Evolutionary conservation across 1,140 invertebrate genomes (phyloP).

Genomic region (Drosophila pectinifera): DNA sequence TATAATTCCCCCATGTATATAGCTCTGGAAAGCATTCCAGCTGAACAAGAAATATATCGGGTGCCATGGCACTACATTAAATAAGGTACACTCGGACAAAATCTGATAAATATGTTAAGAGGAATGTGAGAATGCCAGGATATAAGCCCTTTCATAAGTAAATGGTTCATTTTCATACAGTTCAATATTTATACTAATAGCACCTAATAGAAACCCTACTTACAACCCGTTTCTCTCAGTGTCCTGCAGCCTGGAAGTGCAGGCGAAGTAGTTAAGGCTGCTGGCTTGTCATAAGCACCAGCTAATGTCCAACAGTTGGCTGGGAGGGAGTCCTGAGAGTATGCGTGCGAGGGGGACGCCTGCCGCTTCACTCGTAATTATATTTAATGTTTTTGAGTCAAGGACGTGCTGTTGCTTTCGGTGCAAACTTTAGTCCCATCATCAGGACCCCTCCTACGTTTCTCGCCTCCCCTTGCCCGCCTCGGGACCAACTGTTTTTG

Average conservation of each 20-base stretch:
- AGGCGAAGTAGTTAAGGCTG: conserved; percentile 7
- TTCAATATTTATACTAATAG: not conserved
- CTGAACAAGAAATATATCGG: conserved; percentile 7
- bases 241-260: not conserved
- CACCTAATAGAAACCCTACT: no score
- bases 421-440: conserved; percentile 22
- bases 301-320: conserved; percentile 28
- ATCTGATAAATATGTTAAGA: no score
- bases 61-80: conserved; percentile 16
- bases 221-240: conserved; percentile 7
- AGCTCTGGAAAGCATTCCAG: not conserved
- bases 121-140: no score
- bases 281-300: conserved; percentile 39
- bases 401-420: conserved; percentile 23
- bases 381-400: conserved; percentile 59
- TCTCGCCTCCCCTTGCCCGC: no score
- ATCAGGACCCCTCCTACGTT: not conserved
- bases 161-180: no score
- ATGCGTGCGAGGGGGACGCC: conserved; percentile 22
- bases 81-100: not conserved
- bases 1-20: conserved; percentile 37
- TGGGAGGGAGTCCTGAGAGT: conserved; percentile 13
- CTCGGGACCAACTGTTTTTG: no score
- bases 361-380: conserved; percentile 55
- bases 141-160: no score